Conservation (phyloP, 2,797 vertebrate species). For the Gila robusta region DNA sequence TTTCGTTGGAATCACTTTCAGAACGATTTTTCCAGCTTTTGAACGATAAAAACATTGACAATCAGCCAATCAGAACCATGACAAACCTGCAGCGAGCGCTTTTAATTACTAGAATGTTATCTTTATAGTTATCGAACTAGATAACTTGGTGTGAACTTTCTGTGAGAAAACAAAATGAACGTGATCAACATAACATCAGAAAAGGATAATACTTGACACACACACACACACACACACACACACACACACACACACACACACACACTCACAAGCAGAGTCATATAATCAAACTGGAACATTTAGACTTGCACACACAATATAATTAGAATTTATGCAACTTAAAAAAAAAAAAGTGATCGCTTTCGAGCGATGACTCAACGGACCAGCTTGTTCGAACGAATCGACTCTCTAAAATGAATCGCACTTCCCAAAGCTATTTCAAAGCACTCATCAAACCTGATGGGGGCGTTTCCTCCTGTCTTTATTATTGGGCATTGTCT, state of each 20-base stretch:
- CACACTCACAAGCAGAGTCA: neutral
- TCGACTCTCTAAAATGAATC: neutral
- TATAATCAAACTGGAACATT: neutral
- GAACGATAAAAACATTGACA: neutral
- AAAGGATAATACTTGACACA: neutral
- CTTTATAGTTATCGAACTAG: too few species aligned
- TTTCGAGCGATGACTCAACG: neutral
- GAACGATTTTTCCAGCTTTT: neutral
- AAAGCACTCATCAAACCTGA: conserved; percentile 45
- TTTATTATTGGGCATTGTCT: neutral
- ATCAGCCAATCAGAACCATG: neutral
- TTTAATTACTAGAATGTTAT: too few species aligned
- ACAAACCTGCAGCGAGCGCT: neutral
- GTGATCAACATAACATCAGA: neutral
- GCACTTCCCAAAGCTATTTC: neutral
- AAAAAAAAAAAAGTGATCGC: too few species aligned
- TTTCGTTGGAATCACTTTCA: neutral
- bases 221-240: too few species aligned
- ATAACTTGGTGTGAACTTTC: neutral
- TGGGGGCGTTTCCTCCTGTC: conserved; percentile 58
- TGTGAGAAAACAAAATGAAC: neutral
- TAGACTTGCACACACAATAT: neutral
- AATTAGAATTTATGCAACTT: neutral
- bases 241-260: too few species aligned
- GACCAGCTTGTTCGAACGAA: neutral